phyloP scores from a whole-genome alignment of 37 sponge, comb jelly and placozoan genomes.

The Eunapius fragilis region DNA sequence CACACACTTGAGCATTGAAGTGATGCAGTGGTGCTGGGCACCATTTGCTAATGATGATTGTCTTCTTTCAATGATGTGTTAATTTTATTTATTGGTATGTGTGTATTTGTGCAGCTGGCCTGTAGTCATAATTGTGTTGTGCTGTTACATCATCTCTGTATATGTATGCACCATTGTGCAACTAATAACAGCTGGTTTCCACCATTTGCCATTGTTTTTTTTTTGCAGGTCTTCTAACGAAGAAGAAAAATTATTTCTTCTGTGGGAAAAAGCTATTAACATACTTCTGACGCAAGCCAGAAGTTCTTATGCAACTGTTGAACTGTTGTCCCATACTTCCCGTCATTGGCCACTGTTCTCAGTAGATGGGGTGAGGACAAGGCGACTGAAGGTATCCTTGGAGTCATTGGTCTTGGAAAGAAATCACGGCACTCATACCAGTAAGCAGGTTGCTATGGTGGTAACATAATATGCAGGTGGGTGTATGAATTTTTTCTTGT shows the following conservation, averaged over 20 bases:
- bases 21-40: no score
- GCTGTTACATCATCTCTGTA: no score
- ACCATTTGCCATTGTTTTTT: not conserved
- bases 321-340: slow-evolving; percentile 54
- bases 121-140: not conserved
- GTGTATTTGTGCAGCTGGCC: not conserved
- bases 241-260: slow-evolving; percentile 66
- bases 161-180: no score
- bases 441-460: slow-evolving; percentile 36
- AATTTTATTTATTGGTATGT: no score
- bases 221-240: slow-evolving; percentile 14
- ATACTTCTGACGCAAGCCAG: slow-evolving; percentile 69
- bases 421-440: slow-evolving; percentile 62
- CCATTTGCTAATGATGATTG: no score
- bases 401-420: slow-evolving; percentile 87
- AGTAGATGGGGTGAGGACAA: slow-evolving; percentile 78
- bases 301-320: slow-evolving; percentile 2
- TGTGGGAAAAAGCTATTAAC: slow-evolving; percentile 75
- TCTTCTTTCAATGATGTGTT: no score
- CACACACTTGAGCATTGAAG: no score
- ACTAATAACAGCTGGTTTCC: no score
- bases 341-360: slow-evolving; percentile 44
- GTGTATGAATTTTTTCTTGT: not conserved
- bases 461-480: no score
- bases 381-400: slow-evolving; percentile 83